A percentile compares a stretch with the other conserved stretches of the same genome.
phyloP scores from a whole-genome alignment of 2,888 invertebrate species.

The Pandemis corylana region DNA sequence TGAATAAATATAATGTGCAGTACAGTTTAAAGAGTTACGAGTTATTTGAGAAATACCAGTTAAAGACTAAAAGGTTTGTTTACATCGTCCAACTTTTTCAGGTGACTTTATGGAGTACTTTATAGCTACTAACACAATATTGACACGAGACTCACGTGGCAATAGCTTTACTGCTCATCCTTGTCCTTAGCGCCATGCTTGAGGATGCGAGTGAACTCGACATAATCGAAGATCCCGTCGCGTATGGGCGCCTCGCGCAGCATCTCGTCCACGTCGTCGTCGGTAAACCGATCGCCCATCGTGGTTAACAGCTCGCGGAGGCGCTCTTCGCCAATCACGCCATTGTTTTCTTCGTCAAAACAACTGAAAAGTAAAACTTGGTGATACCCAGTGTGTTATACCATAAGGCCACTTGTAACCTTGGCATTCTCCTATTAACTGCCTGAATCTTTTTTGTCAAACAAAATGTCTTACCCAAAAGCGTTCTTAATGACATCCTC shows the following conservation, averaged over 20 bases:
- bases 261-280: slow-evolving; percentile 99
- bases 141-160: neutral
- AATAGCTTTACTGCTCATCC: slow-evolving; percentile 91
- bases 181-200: slow-evolving; percentile 99
- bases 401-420: too few relatives aligned
- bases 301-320: slow-evolving; percentile 97
- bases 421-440: too few relatives aligned
- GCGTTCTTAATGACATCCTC: slow-evolving; percentile 99
- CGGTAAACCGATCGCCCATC: slow-evolving; percentile 98
- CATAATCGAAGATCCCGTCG: slow-evolving; percentile 97
- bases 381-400: too few relatives aligned
- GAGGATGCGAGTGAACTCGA: slow-evolving; percentile 99
- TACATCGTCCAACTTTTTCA: too few relatives aligned
- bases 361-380: slow-evolving; percentile 81
- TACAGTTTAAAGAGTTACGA: too few relatives aligned
- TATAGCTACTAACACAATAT: neutral
- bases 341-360: slow-evolving; percentile 98
- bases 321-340: slow-evolving; percentile 96
- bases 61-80: too few relatives aligned
- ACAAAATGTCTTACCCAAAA: slow-evolving; percentile 87
- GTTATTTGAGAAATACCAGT: too few relatives aligned
- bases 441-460: neutral
- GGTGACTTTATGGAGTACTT: neutral
- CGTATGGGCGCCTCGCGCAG: slow-evolving; percentile 99
- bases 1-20: too few relatives aligned